These are phyloP conservation scores for Pandemis heparana DNA, from an alignment of 2,888 invertebrate genomes.

Conservation along the genomic window DNA sequence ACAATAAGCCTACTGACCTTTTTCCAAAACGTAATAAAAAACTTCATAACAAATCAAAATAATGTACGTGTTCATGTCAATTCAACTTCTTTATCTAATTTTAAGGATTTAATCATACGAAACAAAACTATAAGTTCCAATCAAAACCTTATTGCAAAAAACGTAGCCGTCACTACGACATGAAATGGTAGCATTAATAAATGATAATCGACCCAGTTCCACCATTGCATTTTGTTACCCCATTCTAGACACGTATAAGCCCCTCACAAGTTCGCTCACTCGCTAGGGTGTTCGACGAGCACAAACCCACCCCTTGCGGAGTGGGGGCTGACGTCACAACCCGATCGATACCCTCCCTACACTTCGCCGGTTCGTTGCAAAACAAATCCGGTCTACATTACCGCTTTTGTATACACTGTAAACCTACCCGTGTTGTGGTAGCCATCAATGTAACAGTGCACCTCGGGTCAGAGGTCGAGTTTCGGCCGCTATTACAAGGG, in stretches of 20 bases:
- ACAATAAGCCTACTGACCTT: no score
- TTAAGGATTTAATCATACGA: no score
- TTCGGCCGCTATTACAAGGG: constrained; percentile 31
- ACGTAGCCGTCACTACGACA: background rate
- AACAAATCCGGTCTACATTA: constrained; percentile 22
- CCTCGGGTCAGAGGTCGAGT: constrained; percentile 15
- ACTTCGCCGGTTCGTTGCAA: constrained; percentile 1
- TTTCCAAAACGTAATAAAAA: no score
- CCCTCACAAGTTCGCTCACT: constrained; percentile 25
- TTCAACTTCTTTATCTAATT: no score
- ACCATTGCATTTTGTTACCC: constrained; percentile 27
- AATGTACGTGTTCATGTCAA: no score
- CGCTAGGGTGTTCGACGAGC: constrained; percentile 45
- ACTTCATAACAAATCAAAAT: no score
- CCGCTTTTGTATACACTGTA: constrained; percentile 8
- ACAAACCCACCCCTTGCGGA: constrained; percentile 47
- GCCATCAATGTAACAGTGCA: constrained; percentile 29
- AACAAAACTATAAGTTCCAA: background rate
- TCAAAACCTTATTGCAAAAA: background rate
- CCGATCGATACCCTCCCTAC: constrained; percentile 60
- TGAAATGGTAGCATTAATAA: constrained; percentile 31
- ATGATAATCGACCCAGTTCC: constrained; percentile 32
- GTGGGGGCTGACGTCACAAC: constrained; percentile 54
- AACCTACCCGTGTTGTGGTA: constrained; percentile 3
- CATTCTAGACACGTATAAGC: constrained; percentile 27